Base-by-base conservation (phyloP, 2,888 invertebrate species). In the Aradus depressus region DNA sequence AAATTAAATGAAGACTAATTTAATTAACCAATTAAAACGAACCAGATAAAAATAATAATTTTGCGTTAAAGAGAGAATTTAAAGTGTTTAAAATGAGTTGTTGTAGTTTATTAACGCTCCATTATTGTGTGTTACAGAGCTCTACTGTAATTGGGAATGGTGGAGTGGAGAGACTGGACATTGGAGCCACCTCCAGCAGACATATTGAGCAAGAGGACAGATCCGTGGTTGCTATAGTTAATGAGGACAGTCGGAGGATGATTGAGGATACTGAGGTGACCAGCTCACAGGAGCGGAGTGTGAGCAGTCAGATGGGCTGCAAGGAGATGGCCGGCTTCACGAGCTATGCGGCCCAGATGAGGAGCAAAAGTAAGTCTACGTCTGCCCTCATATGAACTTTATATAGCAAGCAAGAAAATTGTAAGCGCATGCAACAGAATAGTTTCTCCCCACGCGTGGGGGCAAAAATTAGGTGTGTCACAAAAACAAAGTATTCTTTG, bases 361-460 rank as follows among this genome's bases (percentile, higher is more conserved):
- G 67, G 58, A 51, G 59, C n/a, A 60, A 66, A 63, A 63, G 70
- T 70, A 62, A 60, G 60, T 55, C n/a, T n/a, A n/a, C n/a, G n/a
- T n/a, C n/a, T n/a, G n/a, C n/a, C n/a, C 23, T 44, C n/a, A n/a
- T n/a, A n/a, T n/a, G n/a, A n/a, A n/a, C n/a, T n/a, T n/a, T n/a
- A n/a, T n/a, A n/a, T n/a, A n/a, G n/a, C n/a, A n/a, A n/a, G n/a
- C n/a, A n/a, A n/a, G n/a, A n/a, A n/a, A n/a, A n/a, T n/a, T n/a
- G n/a, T n/a, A n/a, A n/a, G n/a, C n/a, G n/a, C n/a, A n/a, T n/a
- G n/a, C n/a, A n/a, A n/a, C n/a, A n/a, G n/a, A n/a, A n/a, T n/a
- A n/a, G n/a, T n/a, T n/a, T n/a, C n/a, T n/a, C n/a, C n/a, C n/a
- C n/a, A n/a, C n/a, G n/a, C n/a, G n/a, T n/a, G n/a, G n/a, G n/a